Percentiles rank a stretch among this genome's conserved stretches.
Conservation (phyloP, 2,797 vertebrate species). For the Cuniculus paca region DNA sequence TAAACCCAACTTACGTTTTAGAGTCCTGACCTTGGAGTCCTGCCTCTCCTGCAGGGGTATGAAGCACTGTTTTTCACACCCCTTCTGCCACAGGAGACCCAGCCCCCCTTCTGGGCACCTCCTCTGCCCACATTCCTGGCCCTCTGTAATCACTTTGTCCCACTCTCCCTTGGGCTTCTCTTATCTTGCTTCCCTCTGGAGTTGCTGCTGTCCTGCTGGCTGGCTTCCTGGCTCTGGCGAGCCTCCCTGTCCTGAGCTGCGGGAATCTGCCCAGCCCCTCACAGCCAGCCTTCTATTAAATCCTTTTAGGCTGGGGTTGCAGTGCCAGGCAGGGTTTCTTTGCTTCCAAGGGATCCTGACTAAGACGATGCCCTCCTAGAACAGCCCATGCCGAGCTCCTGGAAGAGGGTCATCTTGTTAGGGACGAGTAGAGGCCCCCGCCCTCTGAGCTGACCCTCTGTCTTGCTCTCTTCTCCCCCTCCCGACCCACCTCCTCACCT, state of each 20-base stretch:
- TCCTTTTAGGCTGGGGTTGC: not conserved
- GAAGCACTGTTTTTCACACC: not conserved
- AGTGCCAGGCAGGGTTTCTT: not conserved
- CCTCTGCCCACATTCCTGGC: slow-evolving; percentile 30
- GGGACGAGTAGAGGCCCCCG: not conserved
- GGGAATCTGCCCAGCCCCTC: not conserved
- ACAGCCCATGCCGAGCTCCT: not conserved
- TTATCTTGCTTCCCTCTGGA: slow-evolving; percentile 48
- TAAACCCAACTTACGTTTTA: not conserved
- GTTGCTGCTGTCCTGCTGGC: not conserved
- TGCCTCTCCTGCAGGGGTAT: not conserved
- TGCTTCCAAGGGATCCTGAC: not conserved
- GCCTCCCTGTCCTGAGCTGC: not conserved
- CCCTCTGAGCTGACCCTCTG: not conserved
- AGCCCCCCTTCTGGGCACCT: not conserved
- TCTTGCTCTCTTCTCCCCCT: not conserved
- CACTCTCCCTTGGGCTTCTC: not conserved
- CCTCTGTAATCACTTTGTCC: not conserved
- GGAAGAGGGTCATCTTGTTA: not conserved
- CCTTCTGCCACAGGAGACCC: not conserved
- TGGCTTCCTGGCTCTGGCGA: not conserved
- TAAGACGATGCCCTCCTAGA: not conserved
- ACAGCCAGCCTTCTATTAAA: not conserved
- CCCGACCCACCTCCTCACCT: not conserved
- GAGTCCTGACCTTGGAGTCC: not conserved